Percentiles rank a stretch among this genome's conserved stretches.
phyloP scores from a whole-genome alignment of 1,140 invertebrate species.

The Tetramorium parvispinum region DNA sequence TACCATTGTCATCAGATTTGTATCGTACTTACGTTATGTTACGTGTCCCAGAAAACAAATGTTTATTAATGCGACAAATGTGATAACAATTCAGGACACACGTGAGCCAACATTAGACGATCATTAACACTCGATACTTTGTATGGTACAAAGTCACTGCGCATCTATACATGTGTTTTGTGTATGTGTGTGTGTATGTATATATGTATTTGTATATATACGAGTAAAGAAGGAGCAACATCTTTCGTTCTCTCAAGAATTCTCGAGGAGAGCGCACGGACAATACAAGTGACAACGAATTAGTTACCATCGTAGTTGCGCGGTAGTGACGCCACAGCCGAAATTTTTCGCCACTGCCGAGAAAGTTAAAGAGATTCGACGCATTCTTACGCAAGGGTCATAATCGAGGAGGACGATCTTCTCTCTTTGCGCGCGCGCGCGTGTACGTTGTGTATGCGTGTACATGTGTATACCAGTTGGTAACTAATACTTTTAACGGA shows the following conservation, averaged over 20 bases:
- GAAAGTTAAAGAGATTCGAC: constrained; percentile 49
- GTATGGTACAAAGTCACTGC: constrained; percentile 51
- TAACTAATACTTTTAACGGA: constrained; percentile 55
- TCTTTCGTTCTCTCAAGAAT: constrained; percentile 55
- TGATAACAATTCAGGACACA: constrained; percentile 47
- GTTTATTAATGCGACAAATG: constrained; percentile 10
- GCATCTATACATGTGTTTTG: neutral
- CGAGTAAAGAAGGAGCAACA: constrained; percentile 52
- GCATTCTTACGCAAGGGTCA: constrained; percentile 29
- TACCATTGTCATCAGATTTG: neutral
- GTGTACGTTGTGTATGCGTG: neutral
- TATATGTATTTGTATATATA: neutral
- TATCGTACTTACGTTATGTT: constrained; percentile 30
- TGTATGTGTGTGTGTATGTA: neutral
- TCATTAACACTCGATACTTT: constrained; percentile 55
- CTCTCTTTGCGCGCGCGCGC: constrained; percentile 18
- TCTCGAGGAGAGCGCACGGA: constrained; percentile 65
- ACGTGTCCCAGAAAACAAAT: constrained; percentile 37
- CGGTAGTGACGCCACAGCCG: constrained; percentile 31
- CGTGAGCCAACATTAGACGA: constrained; percentile 35
- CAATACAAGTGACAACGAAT: constrained; percentile 51
- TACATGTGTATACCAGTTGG: constrained; percentile 9
- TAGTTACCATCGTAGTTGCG: constrained; percentile 32
- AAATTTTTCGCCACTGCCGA: constrained; percentile 52
- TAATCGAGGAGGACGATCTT: constrained; percentile 62